Base-by-base conservation (phyloP, 2,113 vertebrate species). In the Malurus melanocephalus region DNA sequence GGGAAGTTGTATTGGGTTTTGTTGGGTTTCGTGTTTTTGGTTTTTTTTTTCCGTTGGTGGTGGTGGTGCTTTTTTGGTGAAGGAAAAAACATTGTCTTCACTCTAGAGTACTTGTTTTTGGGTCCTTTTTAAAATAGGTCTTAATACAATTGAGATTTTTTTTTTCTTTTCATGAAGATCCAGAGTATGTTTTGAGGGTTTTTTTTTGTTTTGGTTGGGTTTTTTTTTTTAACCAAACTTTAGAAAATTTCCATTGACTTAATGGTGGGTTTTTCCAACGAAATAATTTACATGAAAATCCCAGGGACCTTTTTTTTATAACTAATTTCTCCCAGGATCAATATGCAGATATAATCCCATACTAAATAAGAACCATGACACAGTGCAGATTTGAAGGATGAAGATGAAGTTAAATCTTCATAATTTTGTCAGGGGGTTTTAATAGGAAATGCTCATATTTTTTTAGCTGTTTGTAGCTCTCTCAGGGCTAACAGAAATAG, bases 21-120 rank as follows among this genome's bases (percentile, higher is more conserved):
- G 6, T 46, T n/a, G 19, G 3, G 1, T 75, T 75, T 64, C 35
- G 38, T 51, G 28, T 28, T 77, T 42, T 57, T 55, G 16, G 16
- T 11, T 1, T 0, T 0, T 8, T 61, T 45, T n/a, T 73, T 69
- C 32, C 6, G 5, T 22, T 19, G 7, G 27, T 53, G 4, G 9
- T 33, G 20, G 14, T 61, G 21, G 26, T 33, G 6, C 24, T 21
- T 73, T 66, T 85, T 46, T 40, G 8, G 6, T 42, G 35, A 80
- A 40, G 13, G 49, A 35, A 72, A 57, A 28, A 35, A 10, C 32
- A 9, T 11, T 3, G 3, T 42, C 46, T 68, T 71, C 30, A 38
- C 11, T 15, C 4, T 55, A 28, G 4, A 16, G 7, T 71, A n/a
- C 2, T 15, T 73, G 2, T 15, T 73, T 46, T 52, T 40, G n/a